Evolutionary conservation across 2,113 vertebrate genomes (phyloP).

Genomic region (Sander lucioperca): DNA sequence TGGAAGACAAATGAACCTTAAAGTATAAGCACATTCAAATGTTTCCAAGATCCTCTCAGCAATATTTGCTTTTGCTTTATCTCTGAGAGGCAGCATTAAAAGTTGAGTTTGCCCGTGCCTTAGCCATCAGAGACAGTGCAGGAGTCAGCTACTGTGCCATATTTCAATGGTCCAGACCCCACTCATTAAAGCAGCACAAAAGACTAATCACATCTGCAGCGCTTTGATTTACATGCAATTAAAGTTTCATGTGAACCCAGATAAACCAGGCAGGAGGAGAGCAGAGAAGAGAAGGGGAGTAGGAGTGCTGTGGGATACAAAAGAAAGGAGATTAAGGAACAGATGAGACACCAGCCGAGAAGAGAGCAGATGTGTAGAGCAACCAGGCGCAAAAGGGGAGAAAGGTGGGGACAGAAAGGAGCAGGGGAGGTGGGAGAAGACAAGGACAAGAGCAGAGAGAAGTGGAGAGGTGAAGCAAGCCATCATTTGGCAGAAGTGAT

Average conservation of each 20-base stretch:
- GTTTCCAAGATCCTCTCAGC: neutral
- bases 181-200: conserved; percentile 81
- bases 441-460: neutral
- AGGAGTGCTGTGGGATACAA: conserved; percentile 12
- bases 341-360: conserved; percentile 32
- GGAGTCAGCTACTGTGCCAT: conserved; percentile 32
- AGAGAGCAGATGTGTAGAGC: conserved; percentile 40
- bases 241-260: conserved; percentile 77
- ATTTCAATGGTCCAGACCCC: conserved; percentile 63
- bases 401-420: conserved; percentile 2
- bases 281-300: neutral
- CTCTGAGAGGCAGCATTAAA: conserved; percentile 22
- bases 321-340: conserved; percentile 42
- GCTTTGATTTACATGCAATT: conserved; percentile 83
- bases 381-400: neutral
- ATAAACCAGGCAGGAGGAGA: conserved; percentile 62
- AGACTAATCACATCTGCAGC: conserved; percentile 76
- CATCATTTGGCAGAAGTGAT: conserved; percentile 77
- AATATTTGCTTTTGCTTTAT: neutral
- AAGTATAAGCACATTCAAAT: neutral
- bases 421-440: neutral
- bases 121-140: conserved; percentile 42
- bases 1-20: neutral
- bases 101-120: conserved; percentile 34
- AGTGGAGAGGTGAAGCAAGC: conserved; percentile 55